Base-by-base conservation (phyloP, 2,113 vertebrate genomes). In the Cyanistes caeruleus region DNA sequence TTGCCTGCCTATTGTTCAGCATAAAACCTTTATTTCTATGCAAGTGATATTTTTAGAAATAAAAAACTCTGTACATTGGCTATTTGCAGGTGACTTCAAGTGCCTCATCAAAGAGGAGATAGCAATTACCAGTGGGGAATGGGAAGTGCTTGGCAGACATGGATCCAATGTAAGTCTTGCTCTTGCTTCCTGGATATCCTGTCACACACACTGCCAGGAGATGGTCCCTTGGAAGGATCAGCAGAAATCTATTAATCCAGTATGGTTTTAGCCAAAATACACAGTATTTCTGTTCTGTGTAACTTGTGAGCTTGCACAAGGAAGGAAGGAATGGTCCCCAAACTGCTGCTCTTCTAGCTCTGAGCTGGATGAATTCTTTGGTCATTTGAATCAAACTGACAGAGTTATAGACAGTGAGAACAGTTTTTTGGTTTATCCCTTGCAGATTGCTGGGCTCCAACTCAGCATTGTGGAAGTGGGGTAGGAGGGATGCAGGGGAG, bases 131-230 rank as follows among this genome's bases (percentile, higher is more conserved):
- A 98, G 95, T 62, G 98, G 98, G 63, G 98, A 98, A 55, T 98
- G 98, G 98, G 98, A 98, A 95, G 98, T 98, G 55, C 98, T 98
- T 79, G 98, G 98, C 89, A 97, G 98, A 79, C 98, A 98, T 14
- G 98, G 98, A 65, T 98, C 98, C 69, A 98, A 98, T 3, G 98
- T 98, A 97, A 95, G 98, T 97, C 73, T 87, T 92, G 22, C 53
- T 94, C 44, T 62, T 76, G 31, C 62, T 85, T 76, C 19, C 0
- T 24, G 19, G 76, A 22, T 63, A 24, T 70, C 46, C 63, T 78
- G 44, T 18, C 44, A 6, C 49, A 16, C 35, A 19, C n/a, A 2
- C 63, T 68, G 31, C 19, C 46, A n/a, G 20, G 74, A 37, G 44
- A 15, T 27, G 49, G 19, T 62, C 11, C 69, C 44, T 23, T 51